These are phyloP conservation scores for Prietella phreatophila DNA, from an alignment of 2,113 vertebrate genomes.

Conservation along the genomic window DNA sequence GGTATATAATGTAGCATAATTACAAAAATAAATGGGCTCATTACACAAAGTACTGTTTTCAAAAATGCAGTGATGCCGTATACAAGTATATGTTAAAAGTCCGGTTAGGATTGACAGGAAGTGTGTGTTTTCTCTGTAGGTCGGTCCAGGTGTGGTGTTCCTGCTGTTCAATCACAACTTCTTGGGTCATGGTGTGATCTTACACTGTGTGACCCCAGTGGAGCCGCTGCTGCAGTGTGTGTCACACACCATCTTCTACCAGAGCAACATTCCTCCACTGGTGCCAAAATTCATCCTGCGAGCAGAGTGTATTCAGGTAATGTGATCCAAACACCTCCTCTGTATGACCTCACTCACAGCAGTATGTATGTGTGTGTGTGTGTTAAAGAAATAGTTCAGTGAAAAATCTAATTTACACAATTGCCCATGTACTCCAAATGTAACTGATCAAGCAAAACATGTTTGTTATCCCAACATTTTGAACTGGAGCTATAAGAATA, in stretches of 20 bases:
- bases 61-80: background rate
- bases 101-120: background rate
- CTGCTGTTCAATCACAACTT: slow-evolving; percentile 72
- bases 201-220: slow-evolving; percentile 79
- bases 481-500: background rate
- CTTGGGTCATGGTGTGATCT: slow-evolving; percentile 75
- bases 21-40: background rate
- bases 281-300: slow-evolving; percentile 79
- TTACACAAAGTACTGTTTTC: background rate
- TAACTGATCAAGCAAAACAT: background rate
- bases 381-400: background rate
- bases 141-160: slow-evolving; percentile 80
- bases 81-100: background rate
- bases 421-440: background rate
- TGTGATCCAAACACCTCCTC: background rate
- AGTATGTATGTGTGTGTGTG: background rate
- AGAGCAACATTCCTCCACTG: slow-evolving; percentile 66
- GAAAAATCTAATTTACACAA: background rate
- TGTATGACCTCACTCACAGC: background rate
- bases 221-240: slow-evolving; percentile 81
- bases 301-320: slow-evolving; percentile 78
- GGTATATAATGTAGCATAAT: background rate
- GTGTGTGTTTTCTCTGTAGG: slow-evolving; percentile 61
- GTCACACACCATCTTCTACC: slow-evolving; percentile 79
- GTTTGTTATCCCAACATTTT: background rate